Evolutionary conservation across 2,888 invertebrate genomes (phyloP).

Genomic region (Malthinus flaveolus): DNA sequence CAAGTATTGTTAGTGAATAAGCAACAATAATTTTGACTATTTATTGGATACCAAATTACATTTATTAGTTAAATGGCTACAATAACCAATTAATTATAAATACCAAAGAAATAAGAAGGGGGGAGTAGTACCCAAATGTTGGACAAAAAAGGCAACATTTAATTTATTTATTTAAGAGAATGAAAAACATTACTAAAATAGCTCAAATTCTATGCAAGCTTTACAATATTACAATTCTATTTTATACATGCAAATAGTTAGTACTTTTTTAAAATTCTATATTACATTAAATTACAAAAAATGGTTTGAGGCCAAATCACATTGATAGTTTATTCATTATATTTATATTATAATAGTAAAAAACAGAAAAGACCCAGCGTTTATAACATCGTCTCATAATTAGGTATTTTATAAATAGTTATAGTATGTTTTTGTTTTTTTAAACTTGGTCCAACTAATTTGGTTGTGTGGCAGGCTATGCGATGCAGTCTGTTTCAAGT

Average conservation of each 20-base stretch:
- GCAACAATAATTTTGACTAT: slow-evolving; percentile 32
- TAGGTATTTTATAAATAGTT: slow-evolving; percentile 39
- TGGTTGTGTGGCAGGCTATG: slow-evolving; percentile 48
- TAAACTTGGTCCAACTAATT: slow-evolving; percentile 50
- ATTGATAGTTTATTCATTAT: slow-evolving; percentile 36
- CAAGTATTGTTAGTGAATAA: background rate
- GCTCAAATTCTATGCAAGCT: slow-evolving; percentile 52
- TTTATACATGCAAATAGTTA: slow-evolving; percentile 41
- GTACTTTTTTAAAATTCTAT: slow-evolving; percentile 39
- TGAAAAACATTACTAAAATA: slow-evolving; percentile 51
- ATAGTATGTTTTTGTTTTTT: too few species aligned
- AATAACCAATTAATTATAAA: slow-evolving; percentile 24
- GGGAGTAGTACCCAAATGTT: slow-evolving; percentile 22
- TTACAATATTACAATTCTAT: slow-evolving; percentile 46
- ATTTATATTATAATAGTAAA: slow-evolving; percentile 34
- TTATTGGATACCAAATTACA: slow-evolving; percentile 43
- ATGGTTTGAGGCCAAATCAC: slow-evolving; percentile 51
- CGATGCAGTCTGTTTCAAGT: slow-evolving; percentile 38
- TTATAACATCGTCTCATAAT: slow-evolving; percentile 41
- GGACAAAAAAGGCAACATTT: slow-evolving; percentile 53
- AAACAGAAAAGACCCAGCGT: slow-evolving; percentile 22
- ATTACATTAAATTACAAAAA: slow-evolving; percentile 48
- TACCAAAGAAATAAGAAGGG: slow-evolving; percentile 20
- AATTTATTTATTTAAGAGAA: slow-evolving; percentile 45
- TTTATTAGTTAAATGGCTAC: slow-evolving; percentile 31